Evolutionary conservation across 2,888 invertebrate genomes (phyloP), one percentile per base, ranked within the genome.

Genomic region (Pyralis farinalis): DNA sequence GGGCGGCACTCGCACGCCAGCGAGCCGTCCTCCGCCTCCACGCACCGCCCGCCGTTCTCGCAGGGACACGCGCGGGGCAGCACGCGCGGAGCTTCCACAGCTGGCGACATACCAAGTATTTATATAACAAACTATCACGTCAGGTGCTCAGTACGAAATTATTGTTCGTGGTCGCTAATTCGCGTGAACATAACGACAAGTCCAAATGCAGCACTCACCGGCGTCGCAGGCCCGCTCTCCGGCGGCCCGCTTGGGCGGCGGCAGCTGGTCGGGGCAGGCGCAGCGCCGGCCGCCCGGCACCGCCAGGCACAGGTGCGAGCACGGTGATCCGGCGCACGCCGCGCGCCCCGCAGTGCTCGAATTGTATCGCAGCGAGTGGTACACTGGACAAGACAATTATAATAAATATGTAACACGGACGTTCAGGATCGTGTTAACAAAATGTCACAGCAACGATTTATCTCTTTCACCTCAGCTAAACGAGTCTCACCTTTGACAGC

Each of bases 251-350:
- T 39, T 39, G 33, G 38, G 38, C 33, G 38, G 33, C 33, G 38
- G 38, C 38, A 9, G 25, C 33, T 16, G 89, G 85, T 95, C 98
- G 53, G 99, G 98, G 76, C 99, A 99, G 7, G 95, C 93, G 76
- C 99, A 99, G 43, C 95, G 92, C 57, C 94, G 93, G 0, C 97
- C 97, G 31, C 92, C 94, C 0, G 98, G 98, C 47, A 97, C 94
- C 7, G 96, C 88, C 32, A 99, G 92, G 79, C 99, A 99, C 49
- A 99, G 90, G 89, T 99, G 99, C 36, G 97, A 95, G 84, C 99
- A 99, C 11, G 92, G 91, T 37, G 92, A 91, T 40, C 63, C 42
- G 77, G 75, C 44, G 91, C 91, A 77, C 97, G 93, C 92, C 33
- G 47, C 55, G 4, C 33, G 33, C 28, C 72, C 79, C 33, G 92